Conservation (phyloP, 2,797 vertebrate species). For the Phataginus tricuspis region DNA sequence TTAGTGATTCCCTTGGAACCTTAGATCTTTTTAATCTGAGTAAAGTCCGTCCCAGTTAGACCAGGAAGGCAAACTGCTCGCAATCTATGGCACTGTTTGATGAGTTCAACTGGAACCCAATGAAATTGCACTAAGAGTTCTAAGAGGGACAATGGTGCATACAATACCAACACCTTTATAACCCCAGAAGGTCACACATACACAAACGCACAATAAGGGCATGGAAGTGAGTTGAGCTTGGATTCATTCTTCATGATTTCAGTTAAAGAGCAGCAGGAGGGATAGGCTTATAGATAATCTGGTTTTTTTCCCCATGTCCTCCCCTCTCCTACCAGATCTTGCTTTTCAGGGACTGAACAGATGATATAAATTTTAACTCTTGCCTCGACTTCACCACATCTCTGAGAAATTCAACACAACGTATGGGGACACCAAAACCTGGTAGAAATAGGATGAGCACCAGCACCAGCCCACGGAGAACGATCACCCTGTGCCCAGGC, state of each 20-base stretch:
- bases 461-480: background rate
- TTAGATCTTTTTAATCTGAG: constrained; percentile 71
- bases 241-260: constrained; percentile 26
- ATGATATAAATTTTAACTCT: background rate
- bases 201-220: background rate
- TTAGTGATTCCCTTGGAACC: constrained; percentile 62
- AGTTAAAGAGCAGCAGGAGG: constrained; percentile 9
- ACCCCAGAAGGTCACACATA: background rate
- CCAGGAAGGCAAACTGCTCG: constrained; percentile 38
- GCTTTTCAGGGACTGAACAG: background rate
- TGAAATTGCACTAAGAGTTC: background rate
- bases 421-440: background rate
- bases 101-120: background rate
- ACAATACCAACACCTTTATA: background rate
- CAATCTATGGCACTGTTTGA: background rate
- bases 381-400: background rate
- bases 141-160: constrained; percentile 3
- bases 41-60: constrained; percentile 66
- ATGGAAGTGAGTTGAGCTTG: background rate
- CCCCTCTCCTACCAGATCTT: background rate
- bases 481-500: background rate
- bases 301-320: background rate
- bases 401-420: constrained; percentile 30
- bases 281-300: background rate
- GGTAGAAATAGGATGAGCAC: background rate